A percentile compares a stretch with the other conserved stretches of the same genome.
These are phyloP conservation scores for Pollimyrus isidori DNA, from an alignment of 2,113 vertebrate genomes.

Conservation along the genomic window DNA sequence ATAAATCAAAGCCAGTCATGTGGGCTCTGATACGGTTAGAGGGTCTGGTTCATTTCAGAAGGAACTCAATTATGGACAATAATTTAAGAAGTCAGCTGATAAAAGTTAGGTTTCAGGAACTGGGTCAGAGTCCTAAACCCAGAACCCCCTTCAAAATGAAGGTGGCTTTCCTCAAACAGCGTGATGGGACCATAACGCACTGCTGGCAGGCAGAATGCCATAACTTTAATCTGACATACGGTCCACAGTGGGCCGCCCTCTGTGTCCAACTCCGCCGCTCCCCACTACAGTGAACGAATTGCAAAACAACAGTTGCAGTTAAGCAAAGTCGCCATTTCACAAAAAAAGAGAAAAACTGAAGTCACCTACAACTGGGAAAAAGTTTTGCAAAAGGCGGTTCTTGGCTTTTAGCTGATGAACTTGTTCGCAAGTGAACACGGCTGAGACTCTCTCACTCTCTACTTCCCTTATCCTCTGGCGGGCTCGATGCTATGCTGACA, in stretches of 20 bases:
- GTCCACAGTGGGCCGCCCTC: background rate
- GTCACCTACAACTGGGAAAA: background rate
- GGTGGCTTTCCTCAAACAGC: background rate
- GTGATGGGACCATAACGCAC: background rate
- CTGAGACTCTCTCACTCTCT: background rate
- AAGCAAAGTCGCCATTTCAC: background rate
- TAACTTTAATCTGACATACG: background rate
- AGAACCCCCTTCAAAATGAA: background rate
- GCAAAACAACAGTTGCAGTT: background rate
- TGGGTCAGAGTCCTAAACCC: background rate
- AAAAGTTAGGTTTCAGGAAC: background rate
- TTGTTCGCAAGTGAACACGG: background rate
- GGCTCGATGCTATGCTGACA: background rate
- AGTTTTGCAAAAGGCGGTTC: background rate
- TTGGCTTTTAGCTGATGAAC: background rate
- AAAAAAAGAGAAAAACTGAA: background rate
- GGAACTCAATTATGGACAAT: background rate
- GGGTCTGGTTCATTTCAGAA: background rate
- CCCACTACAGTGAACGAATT: background rate
- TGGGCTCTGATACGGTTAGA: background rate
- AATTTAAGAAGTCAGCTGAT: background rate
- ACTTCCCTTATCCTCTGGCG: background rate
- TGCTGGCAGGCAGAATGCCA: background rate
- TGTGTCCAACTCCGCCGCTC: background rate
- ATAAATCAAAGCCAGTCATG: background rate